A percentile compares a stretch with the other conserved stretches of the same genome.
Evolutionary conservation across 2,888 invertebrate genomes (phyloP).

Genomic region (Clanis bilineata): DNA sequence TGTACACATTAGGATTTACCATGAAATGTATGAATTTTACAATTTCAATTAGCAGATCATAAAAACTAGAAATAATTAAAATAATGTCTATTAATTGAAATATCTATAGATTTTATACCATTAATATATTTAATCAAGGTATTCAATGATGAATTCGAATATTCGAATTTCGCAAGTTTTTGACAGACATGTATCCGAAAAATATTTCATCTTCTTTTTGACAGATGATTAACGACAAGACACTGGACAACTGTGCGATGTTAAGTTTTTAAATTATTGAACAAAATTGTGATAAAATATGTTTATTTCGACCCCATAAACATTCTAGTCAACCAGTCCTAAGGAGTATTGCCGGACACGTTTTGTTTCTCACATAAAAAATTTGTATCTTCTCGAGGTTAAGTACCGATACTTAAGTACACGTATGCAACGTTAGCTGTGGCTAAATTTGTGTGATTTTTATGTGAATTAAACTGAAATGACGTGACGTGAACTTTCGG

Average conservation of each 20-base stretch:
- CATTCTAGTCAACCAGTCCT: not conserved
- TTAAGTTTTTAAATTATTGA: slow-evolving; percentile 26
- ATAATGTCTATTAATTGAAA: no score
- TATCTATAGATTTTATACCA: no score
- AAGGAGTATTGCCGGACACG: not conserved
- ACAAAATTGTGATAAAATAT: slow-evolving; percentile 23
- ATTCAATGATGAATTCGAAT: no score
- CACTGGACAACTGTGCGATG: slow-evolving; percentile 32
- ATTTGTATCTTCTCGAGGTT: slow-evolving; percentile 48
- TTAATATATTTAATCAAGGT: no score
- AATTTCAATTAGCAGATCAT: no score
- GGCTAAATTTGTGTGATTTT: slow-evolving; percentile 54
- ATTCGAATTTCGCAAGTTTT: not conserved
- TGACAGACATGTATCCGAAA: not conserved
- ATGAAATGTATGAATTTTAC: no score
- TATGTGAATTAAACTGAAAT: slow-evolving; percentile 61
- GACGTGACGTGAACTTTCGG: slow-evolving; percentile 54
- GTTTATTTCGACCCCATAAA: slow-evolving; percentile 5
- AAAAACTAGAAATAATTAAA: no score
- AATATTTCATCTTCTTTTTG: slow-evolving; percentile 4
- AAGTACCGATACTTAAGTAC: slow-evolving; percentile 69
- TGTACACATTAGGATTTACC: no score
- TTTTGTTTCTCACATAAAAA: slow-evolving; percentile 7
- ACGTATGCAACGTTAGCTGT: slow-evolving; percentile 74
- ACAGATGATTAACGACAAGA: slow-evolving; percentile 27